Percentiles rank a stretch among this genome's conserved stretches.
phyloP scores from a whole-genome alignment of 2,888 invertebrate species.

The Euplexia lucipara region DNA sequence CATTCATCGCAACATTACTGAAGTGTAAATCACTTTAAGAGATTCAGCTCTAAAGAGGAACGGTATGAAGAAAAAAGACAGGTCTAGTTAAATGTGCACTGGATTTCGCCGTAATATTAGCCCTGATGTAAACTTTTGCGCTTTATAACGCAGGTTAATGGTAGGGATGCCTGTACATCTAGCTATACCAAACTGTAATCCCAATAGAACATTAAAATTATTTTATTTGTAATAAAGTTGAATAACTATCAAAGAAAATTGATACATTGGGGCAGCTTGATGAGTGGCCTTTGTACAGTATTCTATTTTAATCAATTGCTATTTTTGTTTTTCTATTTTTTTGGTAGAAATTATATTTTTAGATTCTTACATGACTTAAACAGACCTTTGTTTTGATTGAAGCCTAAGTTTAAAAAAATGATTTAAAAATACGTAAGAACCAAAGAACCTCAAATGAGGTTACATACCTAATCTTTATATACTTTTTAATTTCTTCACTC shows the following conservation, averaged over 20 bases:
- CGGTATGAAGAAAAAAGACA: constrained; percentile 12
- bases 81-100: background rate
- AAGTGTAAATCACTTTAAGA: constrained; percentile 50
- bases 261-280: no score
- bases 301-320: no score
- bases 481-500: constrained; percentile 21
- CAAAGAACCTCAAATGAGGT: background rate
- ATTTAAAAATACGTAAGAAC: background rate
- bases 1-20: constrained; percentile 41
- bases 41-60: constrained; percentile 8
- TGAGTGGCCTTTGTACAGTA: no score
- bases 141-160: no score
- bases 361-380: no score
- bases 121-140: background rate
- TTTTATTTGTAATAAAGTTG: no score
- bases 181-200: no score
- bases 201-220: no score
- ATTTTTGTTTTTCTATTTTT: no score
- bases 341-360: no score
- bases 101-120: background rate
- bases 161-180: no score
- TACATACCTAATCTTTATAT: background rate
- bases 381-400: background rate
- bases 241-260: no score
- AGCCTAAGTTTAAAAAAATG: background rate